phyloP scores from a whole-genome alignment of 2,797 vertebrate genomes.

The Takifugu ocellatus region DNA sequence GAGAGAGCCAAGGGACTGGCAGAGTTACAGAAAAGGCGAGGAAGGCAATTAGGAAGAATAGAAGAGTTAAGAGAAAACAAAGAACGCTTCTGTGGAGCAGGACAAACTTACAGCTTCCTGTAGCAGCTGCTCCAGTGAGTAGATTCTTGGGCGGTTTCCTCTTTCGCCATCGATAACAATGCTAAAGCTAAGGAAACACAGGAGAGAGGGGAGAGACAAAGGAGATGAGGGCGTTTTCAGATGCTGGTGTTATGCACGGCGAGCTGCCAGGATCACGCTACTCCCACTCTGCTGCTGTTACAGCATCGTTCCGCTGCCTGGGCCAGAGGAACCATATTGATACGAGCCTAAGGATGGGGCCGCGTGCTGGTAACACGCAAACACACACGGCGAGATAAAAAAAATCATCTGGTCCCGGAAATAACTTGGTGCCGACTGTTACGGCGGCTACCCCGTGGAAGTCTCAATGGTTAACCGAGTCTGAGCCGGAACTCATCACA shows the following conservation, averaged over 20 bases:
- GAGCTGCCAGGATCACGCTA: slow-evolving; percentile 50
- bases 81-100: slow-evolving; percentile 9
- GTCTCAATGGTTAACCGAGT: not conserved
- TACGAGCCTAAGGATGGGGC: slow-evolving; percentile 22
- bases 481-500: not conserved
- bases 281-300: slow-evolving; percentile 57
- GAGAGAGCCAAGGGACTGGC: slow-evolving; percentile 1
- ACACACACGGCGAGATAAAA: slow-evolving; percentile 3
- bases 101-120: slow-evolving; percentile 88
- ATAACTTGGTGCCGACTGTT: not conserved
- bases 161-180: slow-evolving; percentile 90
- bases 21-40: slow-evolving; percentile 17
- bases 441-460: not conserved
- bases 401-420: not conserved
- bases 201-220: slow-evolving; percentile 14
- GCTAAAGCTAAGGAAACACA: slow-evolving; percentile 80
- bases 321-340: slow-evolving; percentile 35
- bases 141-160: slow-evolving; percentile 90
- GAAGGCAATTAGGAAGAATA: slow-evolving; percentile 4
- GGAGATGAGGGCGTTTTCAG: slow-evolving; percentile 59
- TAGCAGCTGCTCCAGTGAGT: slow-evolving; percentile 91
- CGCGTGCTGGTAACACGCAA: slow-evolving; percentile 34
- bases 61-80: slow-evolving; percentile 15
- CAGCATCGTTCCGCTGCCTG: slow-evolving; percentile 40
- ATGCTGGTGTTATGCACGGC: slow-evolving; percentile 40